These are phyloP conservation scores for Mesochorus sp. DNA, from an alignment of 2,888 invertebrate species.

Conservation along the genomic window DNA sequence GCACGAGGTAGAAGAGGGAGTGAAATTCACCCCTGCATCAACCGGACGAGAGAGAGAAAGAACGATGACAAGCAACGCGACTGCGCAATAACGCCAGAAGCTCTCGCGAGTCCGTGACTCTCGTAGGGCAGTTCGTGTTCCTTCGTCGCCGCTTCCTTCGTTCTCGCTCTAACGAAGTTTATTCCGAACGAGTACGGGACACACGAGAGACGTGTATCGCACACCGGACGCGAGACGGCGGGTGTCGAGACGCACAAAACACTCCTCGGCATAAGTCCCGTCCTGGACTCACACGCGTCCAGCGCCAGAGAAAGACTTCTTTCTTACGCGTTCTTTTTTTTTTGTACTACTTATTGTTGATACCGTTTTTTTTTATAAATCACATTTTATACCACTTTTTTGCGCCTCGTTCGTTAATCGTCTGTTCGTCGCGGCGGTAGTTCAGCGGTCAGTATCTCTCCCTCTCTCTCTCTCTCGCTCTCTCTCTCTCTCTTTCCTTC, in stretches of 20 bases:
- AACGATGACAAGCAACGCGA: constrained; percentile 61
- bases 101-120: constrained; percentile 69
- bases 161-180: constrained; percentile 77
- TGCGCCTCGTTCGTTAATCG: constrained; percentile 23
- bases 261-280: constrained; percentile 47
- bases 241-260: constrained; percentile 35
- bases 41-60: constrained; percentile 38
- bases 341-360: constrained; percentile 5
- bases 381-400: not conserved
- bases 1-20: constrained; percentile 28
- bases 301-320: constrained; percentile 31
- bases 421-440: constrained; percentile 42
- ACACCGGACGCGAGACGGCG: constrained; percentile 50
- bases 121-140: constrained; percentile 77
- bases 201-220: constrained; percentile 63
- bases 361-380: not conserved
- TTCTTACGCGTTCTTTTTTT: constrained; percentile 27
- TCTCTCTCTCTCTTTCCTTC: not conserved
- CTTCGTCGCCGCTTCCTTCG: constrained; percentile 79
- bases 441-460: constrained; percentile 58
- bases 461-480: constrained; percentile 20
- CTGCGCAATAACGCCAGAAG: constrained; percentile 64
- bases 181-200: constrained; percentile 70
- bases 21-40: constrained; percentile 42
- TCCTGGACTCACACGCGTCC: constrained; percentile 50